Base-by-base conservation (phyloP, 2,797 vertebrate genomes). In the Cygnus olor region DNA sequence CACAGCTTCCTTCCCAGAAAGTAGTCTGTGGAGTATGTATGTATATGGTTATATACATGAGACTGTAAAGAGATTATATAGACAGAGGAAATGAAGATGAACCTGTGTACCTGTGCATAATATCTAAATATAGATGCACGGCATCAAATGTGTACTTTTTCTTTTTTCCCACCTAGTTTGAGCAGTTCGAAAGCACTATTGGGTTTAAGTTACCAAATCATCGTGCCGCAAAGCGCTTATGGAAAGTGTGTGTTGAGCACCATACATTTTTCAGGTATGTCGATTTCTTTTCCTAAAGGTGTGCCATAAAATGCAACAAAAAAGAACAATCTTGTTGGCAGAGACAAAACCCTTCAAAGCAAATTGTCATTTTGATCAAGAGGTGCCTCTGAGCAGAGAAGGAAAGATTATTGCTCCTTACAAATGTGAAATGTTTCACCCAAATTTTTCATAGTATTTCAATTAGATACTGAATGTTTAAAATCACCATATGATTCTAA, bases 141-240 rank as follows among this genome's bases (percentile, higher is more conserved):
- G 25, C 64, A 90, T 63, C 69, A 81, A 79, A 91, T 51, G 32
- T 32, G 3, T 93, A 30, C 36, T 86, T 89, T 78, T 68, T 95
- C 66, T 85, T 84, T 93, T 89, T 94, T 93, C 15, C 93, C 69
- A 95, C 97, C 85, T 97, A 99, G 99, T 99, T 99, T 96, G 99
- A 99, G 96, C 99, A 99, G 95, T 99, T 99, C 97, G 99, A 99
- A 98, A 99, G 99, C 97, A 99, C 99, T 40, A 99, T 99, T 92
- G 99, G 99, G 42, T 99, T 99, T 98, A 99, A 99, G 94, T 98
- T 99, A 82, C 99, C 99, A 81, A 99, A 99, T 97, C 99, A 99
- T 79, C 98, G 99, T 56, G 99, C 99, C 66, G 99, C 99, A 92
- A 99, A 99, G 96, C 98, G 99, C 94, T 98, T 99, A 60, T 99